Base-by-base conservation (phyloP, 2,888 invertebrate genomes). In the Leptogaster cylindrica region DNA sequence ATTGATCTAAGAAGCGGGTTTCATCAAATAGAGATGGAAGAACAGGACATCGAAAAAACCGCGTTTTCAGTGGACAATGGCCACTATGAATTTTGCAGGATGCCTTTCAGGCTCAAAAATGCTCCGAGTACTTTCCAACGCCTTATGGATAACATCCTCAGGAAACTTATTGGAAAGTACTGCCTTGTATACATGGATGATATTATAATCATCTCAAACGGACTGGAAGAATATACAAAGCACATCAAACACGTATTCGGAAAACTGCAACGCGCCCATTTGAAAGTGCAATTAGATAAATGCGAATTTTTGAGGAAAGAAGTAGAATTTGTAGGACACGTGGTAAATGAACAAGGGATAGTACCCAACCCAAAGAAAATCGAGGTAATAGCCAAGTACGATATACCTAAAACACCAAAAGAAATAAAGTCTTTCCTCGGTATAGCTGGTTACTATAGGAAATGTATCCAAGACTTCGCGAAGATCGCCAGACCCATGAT, bases 161-260 rank as follows among this genome's bases (percentile, higher is more conserved):
- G 68, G 39, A 73, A 72, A 7, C 41, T 73, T 7, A 65, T 70
- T 31, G 68, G 70, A 25, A 72, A 72, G 68, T 65, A 61, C 8
- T 73, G 74, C 44, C 70, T 77, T 2, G 74, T 76, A 1, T 76
- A 76, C 66, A 74, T 68, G 48, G 76, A 77, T 50, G 76, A 76
- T 58, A 72, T 74, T 1, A 70, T 77, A 7, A 68, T 76, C 12
- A 75, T 72, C 50, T 70, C 68, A 2, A 72, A 69, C 6, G 71
- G 71, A 1, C 33, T 74, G 8, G 71, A 75, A 61, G 75, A 76
- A 70, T 75, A 58, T 12, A 36, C 16, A 14, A 39, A 61, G 7
- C 14, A 36, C 1, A n/a, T 61, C 12, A 61, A n/a, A 23, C 28
- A 25, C 1, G 39, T 41, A 2, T 61, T 61, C 5, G 33, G 27